Percentiles rank a stretch among this genome's conserved stretches.
phyloP scores from a whole-genome alignment of 2,113 vertebrate species.

The Charadrius vociferus region DNA sequence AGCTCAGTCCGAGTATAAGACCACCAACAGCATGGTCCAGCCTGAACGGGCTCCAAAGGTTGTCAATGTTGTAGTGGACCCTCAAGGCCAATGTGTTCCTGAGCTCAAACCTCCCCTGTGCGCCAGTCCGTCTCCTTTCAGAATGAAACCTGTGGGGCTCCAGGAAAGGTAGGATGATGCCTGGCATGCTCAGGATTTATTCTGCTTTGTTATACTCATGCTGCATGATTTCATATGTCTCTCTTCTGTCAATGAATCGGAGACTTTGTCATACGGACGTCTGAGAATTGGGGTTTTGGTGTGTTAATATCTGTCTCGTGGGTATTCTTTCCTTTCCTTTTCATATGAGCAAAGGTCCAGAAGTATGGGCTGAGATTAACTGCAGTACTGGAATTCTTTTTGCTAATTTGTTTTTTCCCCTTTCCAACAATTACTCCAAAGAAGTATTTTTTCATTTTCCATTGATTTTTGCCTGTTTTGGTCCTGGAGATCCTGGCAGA shows the following conservation, averaged over 20 bases:
- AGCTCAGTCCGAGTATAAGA: conserved; percentile 75
- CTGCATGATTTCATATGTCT: neutral
- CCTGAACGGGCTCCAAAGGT: conserved; percentile 78
- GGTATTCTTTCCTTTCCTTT: neutral
- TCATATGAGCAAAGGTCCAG: neutral
- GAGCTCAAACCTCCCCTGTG: conserved; percentile 82
- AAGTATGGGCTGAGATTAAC: neutral
- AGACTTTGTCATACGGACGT: fast-evolving
- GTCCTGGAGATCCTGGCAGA: neutral
- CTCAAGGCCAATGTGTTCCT: conserved; percentile 74
- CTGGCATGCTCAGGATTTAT: neutral
- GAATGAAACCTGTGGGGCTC: conserved; percentile 93
- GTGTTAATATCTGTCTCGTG: neutral
- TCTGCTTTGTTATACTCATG: neutral
- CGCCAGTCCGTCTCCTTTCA: conserved; percentile 90
- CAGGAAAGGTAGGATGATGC: conserved; percentile 86
- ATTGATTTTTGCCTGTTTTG: neutral
- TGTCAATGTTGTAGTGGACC: conserved; percentile 76
- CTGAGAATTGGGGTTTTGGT: neutral
- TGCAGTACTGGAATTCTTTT: neutral
- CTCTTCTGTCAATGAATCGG: neutral
- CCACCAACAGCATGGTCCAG: conserved; percentile 88
- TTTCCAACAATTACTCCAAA: neutral
- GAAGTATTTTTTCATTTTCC: neutral
- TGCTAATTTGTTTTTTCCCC: neutral